A percentile compares a stretch with the other conserved stretches of the same genome.
These are phyloP conservation scores for Lathamus discolor DNA, from an alignment of 2,113 vertebrate genomes.

Conservation along the genomic window DNA sequence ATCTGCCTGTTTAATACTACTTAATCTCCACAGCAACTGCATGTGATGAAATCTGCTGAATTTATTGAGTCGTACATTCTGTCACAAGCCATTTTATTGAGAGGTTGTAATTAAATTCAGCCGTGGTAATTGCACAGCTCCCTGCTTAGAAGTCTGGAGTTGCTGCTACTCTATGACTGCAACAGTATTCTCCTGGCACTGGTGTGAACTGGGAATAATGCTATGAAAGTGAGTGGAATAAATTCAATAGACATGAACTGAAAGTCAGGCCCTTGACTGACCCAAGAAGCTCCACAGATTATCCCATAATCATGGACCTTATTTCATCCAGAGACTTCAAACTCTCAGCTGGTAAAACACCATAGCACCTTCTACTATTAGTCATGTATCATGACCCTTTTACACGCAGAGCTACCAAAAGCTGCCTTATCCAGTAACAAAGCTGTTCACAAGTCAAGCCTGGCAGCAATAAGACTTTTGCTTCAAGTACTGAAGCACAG, in stretches of 20 bases:
- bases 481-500: not conserved
- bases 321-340: not conserved
- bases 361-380: not conserved
- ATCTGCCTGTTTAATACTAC: constrained; percentile 6
- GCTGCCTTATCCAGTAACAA: not conserved
- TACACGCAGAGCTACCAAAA: not conserved
- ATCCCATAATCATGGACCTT: not conserved
- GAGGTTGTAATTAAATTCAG: constrained; percentile 34
- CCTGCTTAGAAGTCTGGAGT: not conserved
- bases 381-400: not conserved
- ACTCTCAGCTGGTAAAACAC: not conserved
- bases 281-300: not conserved
- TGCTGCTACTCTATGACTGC: not conserved
- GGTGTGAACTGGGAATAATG: not conserved
- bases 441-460: not conserved
- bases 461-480: not conserved
- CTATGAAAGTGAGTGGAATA: not conserved
- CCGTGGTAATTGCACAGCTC: constrained; percentile 2
- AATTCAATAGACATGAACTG: not conserved
- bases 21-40: not conserved
- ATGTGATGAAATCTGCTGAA: constrained; percentile 16
- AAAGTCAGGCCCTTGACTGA: not conserved
- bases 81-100: constrained; percentile 1
- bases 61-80: constrained; percentile 18
- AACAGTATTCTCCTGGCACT: not conserved